Conservation (phyloP, 2,888 invertebrate genomes). For the Dastarcus helophoroides region DNA sequence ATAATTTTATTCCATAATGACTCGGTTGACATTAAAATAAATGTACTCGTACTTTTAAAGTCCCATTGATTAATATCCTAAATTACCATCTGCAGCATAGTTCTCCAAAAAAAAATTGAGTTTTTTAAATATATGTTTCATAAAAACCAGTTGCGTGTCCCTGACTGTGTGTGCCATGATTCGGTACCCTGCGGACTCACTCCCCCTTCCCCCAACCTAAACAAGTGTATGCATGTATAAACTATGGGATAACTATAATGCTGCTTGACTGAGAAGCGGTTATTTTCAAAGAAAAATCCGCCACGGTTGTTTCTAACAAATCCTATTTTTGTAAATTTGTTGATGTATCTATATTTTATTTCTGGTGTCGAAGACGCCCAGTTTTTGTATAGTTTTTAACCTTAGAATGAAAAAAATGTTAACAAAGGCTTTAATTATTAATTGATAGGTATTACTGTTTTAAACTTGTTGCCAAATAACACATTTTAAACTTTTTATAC, state of each 20-base stretch:
- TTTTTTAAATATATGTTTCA: no score
- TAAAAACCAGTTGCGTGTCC: no score
- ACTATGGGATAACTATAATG: constrained; percentile 18
- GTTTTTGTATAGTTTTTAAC: constrained; percentile 21
- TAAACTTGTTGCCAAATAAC: constrained; percentile 41
- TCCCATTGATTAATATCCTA: no score
- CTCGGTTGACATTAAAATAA: no score
- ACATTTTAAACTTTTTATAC: constrained; percentile 36
- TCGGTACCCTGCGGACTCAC: no score
- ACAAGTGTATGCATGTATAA: constrained; percentile 2
- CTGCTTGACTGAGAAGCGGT: constrained; percentile 22
- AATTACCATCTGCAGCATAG: no score
- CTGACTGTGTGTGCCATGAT: no score
- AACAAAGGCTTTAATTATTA: constrained; percentile 36
- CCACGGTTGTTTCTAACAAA: constrained; percentile 17
- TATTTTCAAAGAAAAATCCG: background rate
- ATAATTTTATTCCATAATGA: no score
- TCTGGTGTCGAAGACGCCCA: constrained; percentile 25
- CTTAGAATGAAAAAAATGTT: constrained; percentile 27
- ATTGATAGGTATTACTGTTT: constrained; percentile 27
- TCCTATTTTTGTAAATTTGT: constrained; percentile 36
- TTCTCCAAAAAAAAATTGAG: no score
- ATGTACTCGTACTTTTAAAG: no score
- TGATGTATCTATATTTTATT: constrained; percentile 34
- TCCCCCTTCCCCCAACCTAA: no score